Base-by-base conservation (phyloP, 2,113 vertebrate species). In the Siphamia tubifer region DNA sequence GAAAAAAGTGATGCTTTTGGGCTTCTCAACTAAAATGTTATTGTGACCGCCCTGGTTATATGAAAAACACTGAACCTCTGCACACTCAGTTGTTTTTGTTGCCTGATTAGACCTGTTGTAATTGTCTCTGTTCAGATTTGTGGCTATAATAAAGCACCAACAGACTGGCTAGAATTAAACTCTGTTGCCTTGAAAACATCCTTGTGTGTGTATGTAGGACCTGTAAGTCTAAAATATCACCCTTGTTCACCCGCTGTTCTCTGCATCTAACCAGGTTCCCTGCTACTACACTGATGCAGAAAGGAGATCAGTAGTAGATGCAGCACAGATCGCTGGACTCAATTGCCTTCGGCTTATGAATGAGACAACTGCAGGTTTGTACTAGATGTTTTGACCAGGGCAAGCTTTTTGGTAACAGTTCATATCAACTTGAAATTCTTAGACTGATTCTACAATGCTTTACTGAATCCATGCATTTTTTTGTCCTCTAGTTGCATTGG, bases 241-340 rank as follows among this genome's bases (percentile, higher is more conserved):
- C 38, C 0, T 3, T 12, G 36, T 47, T 34, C 0, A 32, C 23
- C n/a, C 47, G 5, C 8, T n/a, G 1, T 57, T 67, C 8, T 42
- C 7, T 28, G 1, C 30, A 0, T 69, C 75, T 60, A 5, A 75
- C 36, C 55, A 98, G 98, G 95, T 99, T 78, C 98, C 98, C 27
- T 94, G 90, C 86, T 99, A 95, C 90, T 99, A 94, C 88, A 96
- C 96, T 48, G 97, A 99, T 89, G 93, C 95, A 73, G 97, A 99
- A 84, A 95, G 97, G 83, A 94, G 97, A 52, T 99, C 98, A 58
- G 94, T 99, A 38, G 87, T 99, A 61, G 97, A 99, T 90, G 96
- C 98, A 47, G 96, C 98, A 66, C 98, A 99, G 87, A 99, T 99
- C 28, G 96, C 97, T 55, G 97, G 98, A 51, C 96, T 99, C 61